phyloP scores from a whole-genome alignment of 2,113 vertebrate species.

The Limanda limanda region DNA sequence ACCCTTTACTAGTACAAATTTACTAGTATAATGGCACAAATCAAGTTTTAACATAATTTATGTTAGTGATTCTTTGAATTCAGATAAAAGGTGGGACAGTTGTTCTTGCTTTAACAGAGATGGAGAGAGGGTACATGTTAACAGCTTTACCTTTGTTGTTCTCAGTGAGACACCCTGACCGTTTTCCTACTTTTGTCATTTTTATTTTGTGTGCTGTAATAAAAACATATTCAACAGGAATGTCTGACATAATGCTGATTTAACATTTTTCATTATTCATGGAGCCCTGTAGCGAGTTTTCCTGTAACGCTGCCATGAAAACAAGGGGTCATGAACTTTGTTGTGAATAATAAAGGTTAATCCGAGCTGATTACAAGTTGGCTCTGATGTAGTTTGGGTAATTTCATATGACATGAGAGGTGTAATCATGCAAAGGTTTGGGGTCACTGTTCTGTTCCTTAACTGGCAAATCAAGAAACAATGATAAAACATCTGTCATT shows the following conservation, averaged over 20 bases:
- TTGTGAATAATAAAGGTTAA: background rate
- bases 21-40: no score
- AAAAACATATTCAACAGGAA: slow-evolving; percentile 48
- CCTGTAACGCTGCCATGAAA: no score
- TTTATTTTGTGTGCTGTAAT: slow-evolving; percentile 74
- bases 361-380: background rate
- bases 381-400: no score
- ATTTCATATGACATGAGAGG: no score
- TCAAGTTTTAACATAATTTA: no score
- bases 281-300: background rate
- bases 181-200: slow-evolving; percentile 51
- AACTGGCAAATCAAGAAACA: no score
- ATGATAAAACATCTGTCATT: no score
- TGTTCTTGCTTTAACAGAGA: slow-evolving; percentile 7
- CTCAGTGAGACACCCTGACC: slow-evolving; percentile 35
- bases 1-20: no score
- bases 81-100: background rate
- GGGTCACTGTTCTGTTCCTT: no score
- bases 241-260: background rate
- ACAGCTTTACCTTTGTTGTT: slow-evolving; percentile 44
- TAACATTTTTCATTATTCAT: background rate
- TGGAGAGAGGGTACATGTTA: slow-evolving; percentile 20
- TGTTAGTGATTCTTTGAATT: no score
- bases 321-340: background rate
- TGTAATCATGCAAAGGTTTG: no score